Percentiles rank a stretch among this genome's conserved stretches.
Evolutionary conservation across 1,140 invertebrate species (phyloP).

Genomic region (Phymastichus coffea): DNA sequence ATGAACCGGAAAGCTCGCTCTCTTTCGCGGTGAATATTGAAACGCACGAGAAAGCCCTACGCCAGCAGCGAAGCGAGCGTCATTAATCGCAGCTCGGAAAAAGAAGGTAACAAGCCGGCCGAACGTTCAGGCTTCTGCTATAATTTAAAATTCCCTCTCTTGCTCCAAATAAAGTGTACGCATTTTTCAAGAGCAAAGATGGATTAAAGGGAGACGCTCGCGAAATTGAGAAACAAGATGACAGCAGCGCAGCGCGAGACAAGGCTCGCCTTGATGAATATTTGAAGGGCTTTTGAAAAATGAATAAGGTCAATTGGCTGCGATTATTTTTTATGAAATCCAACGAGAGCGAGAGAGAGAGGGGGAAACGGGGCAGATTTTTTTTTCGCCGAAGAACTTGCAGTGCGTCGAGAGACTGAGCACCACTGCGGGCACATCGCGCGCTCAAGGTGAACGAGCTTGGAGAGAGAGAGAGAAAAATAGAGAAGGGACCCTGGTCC

Average conservation of each 20-base stretch:
- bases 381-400: neutral
- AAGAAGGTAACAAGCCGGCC: too few species aligned
- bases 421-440: slow-evolving; percentile 46
- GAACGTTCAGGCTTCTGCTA: too few species aligned
- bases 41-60: too few species aligned
- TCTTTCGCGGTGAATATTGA: too few species aligned
- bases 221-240: neutral
- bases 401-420: slow-evolving; percentile 38
- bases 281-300: slow-evolving; percentile 19
- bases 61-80: too few species aligned
- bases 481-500: slow-evolving; percentile 40
- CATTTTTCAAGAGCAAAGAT: too few species aligned
- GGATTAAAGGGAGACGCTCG: too few species aligned
- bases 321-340: slow-evolving; percentile 18
- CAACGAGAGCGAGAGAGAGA: neutral
- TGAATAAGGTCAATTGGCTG: slow-evolving; percentile 5
- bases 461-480: slow-evolving; percentile 15
- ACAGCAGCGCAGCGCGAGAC: neutral
- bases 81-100: too few species aligned
- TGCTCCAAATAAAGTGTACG: too few species aligned
- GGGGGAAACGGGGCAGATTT: neutral
- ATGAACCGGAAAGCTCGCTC: too few species aligned
- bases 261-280: slow-evolving; percentile 7
- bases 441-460: slow-evolving; percentile 56
- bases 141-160: too few species aligned